Percentiles rank a stretch among this genome's conserved stretches.
Conservation (phyloP, 1,140 invertebrate species). For the Sycophaga agraensis region DNA sequence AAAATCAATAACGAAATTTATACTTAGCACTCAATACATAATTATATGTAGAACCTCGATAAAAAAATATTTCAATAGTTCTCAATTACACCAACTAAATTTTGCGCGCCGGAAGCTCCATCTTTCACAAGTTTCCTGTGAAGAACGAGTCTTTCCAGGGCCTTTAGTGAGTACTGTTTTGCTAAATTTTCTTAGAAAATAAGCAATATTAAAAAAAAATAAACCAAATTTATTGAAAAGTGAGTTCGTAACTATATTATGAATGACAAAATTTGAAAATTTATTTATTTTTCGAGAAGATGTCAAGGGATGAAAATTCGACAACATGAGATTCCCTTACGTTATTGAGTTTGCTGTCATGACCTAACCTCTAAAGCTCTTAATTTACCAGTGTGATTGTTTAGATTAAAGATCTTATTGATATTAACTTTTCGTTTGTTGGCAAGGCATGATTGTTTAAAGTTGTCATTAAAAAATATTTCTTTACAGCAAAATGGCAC, state of each 20-base stretch:
- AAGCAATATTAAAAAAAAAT: slow-evolving; percentile 27
- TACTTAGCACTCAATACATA: too few species aligned
- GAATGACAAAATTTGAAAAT: too few species aligned
- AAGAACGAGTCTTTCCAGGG: slow-evolving; percentile 17
- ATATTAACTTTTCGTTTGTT: slow-evolving; percentile 4
- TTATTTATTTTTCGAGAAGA: slow-evolving; percentile 22
- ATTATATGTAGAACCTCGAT: too few species aligned
- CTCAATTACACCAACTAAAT: too few species aligned
- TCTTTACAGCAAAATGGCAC: slow-evolving; percentile 74
- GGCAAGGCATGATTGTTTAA: neutral
- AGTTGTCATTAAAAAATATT: neutral
- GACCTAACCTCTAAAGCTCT: slow-evolving; percentile 35
- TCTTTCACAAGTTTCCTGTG: slow-evolving; percentile 32
- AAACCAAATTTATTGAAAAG: too few species aligned
- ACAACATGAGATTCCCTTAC: neutral
- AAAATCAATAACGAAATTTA: too few species aligned
- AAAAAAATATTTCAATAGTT: too few species aligned
- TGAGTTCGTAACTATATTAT: too few species aligned
- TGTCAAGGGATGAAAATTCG: slow-evolving; percentile 36
- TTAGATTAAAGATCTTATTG: neutral
- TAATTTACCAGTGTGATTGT: too few species aligned
- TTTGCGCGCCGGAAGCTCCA: slow-evolving; percentile 19
- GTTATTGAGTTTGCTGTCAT: slow-evolving; percentile 21
- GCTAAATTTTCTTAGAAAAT: slow-evolving; percentile 29
- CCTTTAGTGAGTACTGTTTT: slow-evolving; percentile 26